Base-by-base conservation (phyloP, 2,888 invertebrate species). In the Dryocosmus kuriphilus region DNA sequence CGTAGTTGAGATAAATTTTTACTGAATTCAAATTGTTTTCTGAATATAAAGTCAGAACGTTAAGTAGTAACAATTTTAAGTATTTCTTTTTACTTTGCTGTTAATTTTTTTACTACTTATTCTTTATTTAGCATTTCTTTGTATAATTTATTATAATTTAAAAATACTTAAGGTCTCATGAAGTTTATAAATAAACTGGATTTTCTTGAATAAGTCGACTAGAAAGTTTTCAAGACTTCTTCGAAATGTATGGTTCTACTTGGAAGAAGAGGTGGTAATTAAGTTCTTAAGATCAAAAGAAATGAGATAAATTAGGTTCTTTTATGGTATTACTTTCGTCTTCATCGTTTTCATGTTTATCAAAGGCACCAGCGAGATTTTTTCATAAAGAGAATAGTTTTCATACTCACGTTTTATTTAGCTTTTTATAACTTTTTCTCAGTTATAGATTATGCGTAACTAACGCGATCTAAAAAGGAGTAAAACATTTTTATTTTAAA, bases 191-290 rank as follows among this genome's bases (percentile, higher is more conserved):
- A 19, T 51, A 22, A 8, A 7, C 8, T n/a, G n/a, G 2, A 57
- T 11, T 57, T 27, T 2, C 11, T 11, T 57, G 22, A 57, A 16
- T 27, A 57, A 57, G 57, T 27, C 14, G 2, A 24, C 24, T 24
- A 2, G 24, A 65, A 24, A 38, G 24, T 57, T 57, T 24, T 57
- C 1, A 14, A 65, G 27, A 22, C 22, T 38, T 65, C 2, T 65
- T 38, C 11, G 24, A 65, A 63, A 63, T 63, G 35, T 32, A 65
- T 65, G 19, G 24, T 38, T 65, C 24, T 35, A 41, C 38, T 22
- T 38, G 2, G 14, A 41, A 65, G 24, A 65, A 65, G 7, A 38
- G 6, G 22, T 24, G 24, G 24, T 65, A 65, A 65, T 65, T 38
- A 8, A 65, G 41, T 65, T 65, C 16, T 16, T 1, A 16, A 22